Evolutionary conservation across 2,113 vertebrate genomes (phyloP).

Genomic region (Scortum barcoo): DNA sequence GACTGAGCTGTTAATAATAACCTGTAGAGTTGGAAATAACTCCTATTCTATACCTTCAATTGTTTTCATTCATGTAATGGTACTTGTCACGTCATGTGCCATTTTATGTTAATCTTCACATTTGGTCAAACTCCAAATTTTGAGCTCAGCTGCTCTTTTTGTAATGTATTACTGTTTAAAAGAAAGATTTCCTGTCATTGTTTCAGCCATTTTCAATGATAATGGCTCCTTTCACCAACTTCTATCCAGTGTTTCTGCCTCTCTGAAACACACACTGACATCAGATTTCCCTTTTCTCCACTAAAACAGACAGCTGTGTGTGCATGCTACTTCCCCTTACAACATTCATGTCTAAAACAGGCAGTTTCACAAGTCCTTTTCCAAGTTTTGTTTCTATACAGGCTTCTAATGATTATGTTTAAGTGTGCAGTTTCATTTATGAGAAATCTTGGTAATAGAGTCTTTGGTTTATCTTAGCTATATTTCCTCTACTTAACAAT

Average conservation of each 20-base stretch:
- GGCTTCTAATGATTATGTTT: neutral
- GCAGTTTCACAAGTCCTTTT: neutral
- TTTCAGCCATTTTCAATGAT: slow-evolving; percentile 22
- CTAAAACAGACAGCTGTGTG: slow-evolving; percentile 40
- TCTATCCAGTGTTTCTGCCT: slow-evolving; percentile 11
- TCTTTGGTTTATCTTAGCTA: slow-evolving; percentile 8
- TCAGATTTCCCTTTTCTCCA: slow-evolving; percentile 50
- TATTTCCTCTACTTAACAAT: neutral
- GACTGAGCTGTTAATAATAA: neutral
- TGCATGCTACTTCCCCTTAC: slow-evolving; percentile 26
- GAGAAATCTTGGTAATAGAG: neutral
- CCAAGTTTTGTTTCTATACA: neutral
- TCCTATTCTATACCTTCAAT: neutral
- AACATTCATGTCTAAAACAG: slow-evolving; percentile 19
- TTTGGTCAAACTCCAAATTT: neutral
- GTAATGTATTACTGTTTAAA: neutral
- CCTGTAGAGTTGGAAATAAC: neutral
- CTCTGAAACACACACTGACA: slow-evolving; percentile 9
- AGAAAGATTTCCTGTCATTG: no score
- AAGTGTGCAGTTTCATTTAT: neutral
- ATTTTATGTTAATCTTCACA: neutral
- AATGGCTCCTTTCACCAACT: slow-evolving; percentile 6
- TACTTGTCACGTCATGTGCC: no score
- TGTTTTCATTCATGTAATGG: neutral
- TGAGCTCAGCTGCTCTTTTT: neutral